phyloP scores from a whole-genome alignment of 2,888 invertebrate species.

The Lissocephala sabroskyi region DNA sequence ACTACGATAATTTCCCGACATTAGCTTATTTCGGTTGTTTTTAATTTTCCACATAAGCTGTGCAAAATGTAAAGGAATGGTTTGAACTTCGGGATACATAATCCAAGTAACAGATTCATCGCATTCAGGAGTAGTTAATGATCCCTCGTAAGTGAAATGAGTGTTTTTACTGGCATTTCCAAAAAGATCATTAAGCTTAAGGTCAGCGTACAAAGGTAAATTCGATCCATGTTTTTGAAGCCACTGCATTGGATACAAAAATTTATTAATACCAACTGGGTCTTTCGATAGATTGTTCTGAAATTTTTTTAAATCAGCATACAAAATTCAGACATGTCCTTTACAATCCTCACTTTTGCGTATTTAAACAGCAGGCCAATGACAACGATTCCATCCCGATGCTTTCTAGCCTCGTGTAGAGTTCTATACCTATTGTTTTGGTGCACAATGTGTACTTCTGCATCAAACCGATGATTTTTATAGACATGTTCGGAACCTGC shows the following conservation, averaged over 20 bases:
- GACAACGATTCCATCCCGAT: constrained; percentile 76
- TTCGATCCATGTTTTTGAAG: not conserved
- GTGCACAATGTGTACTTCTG: constrained; percentile 80
- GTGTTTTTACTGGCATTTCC: not conserved
- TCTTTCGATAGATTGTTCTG: not conserved
- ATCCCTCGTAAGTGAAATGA: constrained; percentile 73
- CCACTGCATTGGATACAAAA: not conserved
- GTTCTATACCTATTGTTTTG: constrained; percentile 75
- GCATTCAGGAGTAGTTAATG: constrained; percentile 81
- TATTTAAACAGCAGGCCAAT: constrained; percentile 77
- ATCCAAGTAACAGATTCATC: constrained; percentile 81
- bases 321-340: too few species aligned
- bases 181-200: not conserved
- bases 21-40: not conserved
- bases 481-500: constrained; percentile 75
- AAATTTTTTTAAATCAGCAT: not conserved
- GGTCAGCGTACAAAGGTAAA: not conserved
- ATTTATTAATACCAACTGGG: not conserved
- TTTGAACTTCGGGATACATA: constrained; percentile 74
- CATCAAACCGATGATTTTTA: constrained; percentile 72
- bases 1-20: not conserved
- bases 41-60: not conserved
- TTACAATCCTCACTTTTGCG: constrained; percentile 25
- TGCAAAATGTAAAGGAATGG: constrained; percentile 54
- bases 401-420: constrained; percentile 72